A percentile compares a stretch with the other conserved stretches of the same genome.
Conservation (phyloP, 1,140 invertebrate genomes). For the Drosophila serrata region DNA sequence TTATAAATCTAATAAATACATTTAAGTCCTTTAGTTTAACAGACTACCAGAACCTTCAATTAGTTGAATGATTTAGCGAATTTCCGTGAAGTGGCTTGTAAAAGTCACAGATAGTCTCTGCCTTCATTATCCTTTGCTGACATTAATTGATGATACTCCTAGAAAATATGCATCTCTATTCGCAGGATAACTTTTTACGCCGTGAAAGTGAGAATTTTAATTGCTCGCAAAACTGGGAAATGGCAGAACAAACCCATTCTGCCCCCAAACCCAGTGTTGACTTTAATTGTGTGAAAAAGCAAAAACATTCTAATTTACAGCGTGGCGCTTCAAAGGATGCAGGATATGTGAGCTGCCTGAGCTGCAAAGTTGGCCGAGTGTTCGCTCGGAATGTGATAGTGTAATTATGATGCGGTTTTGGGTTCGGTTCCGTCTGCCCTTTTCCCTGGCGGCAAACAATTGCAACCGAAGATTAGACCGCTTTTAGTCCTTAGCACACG, state of each 20-base stretch:
- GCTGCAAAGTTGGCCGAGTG: conserved; percentile 38
- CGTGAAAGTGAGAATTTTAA: conserved; percentile 63
- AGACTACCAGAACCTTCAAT: conserved; percentile 25
- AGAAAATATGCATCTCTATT: conserved; percentile 31
- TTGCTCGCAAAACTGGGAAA: conserved; percentile 38
- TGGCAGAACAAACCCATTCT: background rate
- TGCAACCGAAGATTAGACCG: conserved; percentile 73
- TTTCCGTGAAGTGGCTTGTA: conserved; percentile 58
- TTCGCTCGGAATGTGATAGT: conserved; percentile 73
- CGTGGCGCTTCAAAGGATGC: conserved; percentile 59
- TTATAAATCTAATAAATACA: background rate
- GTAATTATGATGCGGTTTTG: conserved; percentile 81
- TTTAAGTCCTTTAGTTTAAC: background rate
- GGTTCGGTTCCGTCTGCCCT: conserved; percentile 36
- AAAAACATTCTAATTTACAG: conserved; percentile 83
- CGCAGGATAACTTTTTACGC: conserved; percentile 38
- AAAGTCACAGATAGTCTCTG: conserved; percentile 43
- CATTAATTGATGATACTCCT: conserved; percentile 63
- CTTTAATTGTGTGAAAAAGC: conserved; percentile 84
- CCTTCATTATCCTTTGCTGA: conserved; percentile 18
- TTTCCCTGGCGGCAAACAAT: conserved; percentile 54
- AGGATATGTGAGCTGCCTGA: conserved; percentile 58
- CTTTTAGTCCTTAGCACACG: conserved; percentile 53
- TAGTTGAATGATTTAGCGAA: conserved; percentile 61
- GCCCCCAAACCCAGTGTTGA: conserved; percentile 51